Evolutionary conservation across 2,113 vertebrate genomes (phyloP).

Genomic region (Camelus bactrianus): DNA sequence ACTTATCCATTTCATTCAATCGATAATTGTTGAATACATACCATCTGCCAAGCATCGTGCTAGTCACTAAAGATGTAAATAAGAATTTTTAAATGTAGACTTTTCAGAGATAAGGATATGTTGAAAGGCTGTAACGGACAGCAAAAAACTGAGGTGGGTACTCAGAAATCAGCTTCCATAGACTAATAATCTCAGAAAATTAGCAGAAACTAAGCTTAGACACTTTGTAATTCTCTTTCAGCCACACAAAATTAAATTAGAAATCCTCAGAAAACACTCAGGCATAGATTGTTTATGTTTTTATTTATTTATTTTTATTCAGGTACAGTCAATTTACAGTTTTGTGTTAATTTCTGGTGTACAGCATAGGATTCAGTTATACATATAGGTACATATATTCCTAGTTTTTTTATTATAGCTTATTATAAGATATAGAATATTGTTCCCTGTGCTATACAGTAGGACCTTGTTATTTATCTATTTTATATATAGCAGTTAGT

Average conservation of each 20-base stretch:
- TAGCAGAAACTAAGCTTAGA: background rate
- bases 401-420: too few relatives aligned
- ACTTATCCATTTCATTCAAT: background rate
- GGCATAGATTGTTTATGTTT: background rate
- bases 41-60: background rate
- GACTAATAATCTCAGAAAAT: slow-evolving; percentile 13
- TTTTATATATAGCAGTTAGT: too few relatives aligned
- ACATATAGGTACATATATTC: too few relatives aligned
- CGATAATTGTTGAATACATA: background rate
- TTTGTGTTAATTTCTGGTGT: too few relatives aligned
- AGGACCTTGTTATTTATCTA: too few relatives aligned
- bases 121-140: background rate
- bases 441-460: too few relatives aligned
- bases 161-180: slow-evolving; percentile 39
- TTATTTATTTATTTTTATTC: too few relatives aligned
- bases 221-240: slow-evolving; percentile 35
- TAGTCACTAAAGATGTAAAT: background rate
- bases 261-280: background rate
- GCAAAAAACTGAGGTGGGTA: background rate
- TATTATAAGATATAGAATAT: too few relatives aligned
- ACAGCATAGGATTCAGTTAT: too few relatives aligned
- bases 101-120: background rate
- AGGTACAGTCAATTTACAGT: too few relatives aligned
- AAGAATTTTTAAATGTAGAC: background rate
- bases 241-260: slow-evolving; percentile 31